Evolutionary conservation across 2,888 invertebrate genomes (phyloP), one percentile per base, ranked within the genome.

Genomic region (Drosophila lacicola): DNA sequence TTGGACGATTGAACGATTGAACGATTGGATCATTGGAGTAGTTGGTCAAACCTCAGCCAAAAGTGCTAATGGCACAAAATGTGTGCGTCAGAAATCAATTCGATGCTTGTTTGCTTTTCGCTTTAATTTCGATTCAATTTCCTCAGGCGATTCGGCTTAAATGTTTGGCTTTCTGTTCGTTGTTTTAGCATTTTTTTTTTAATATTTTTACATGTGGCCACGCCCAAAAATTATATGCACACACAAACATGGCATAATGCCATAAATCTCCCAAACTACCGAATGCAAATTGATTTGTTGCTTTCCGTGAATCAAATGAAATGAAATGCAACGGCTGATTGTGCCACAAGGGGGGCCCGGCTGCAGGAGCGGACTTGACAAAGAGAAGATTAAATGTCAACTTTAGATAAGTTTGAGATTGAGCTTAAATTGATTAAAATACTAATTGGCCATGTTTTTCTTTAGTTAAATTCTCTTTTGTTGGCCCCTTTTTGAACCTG

Each of bases 271-370:
- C 67, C 41, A 70, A 81, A 79, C 73, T 79, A 75, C 74, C 75
- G 74, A 75, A 79, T 87, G 83, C 80, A 82, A 88, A 85, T 85
- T 85, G 88, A 88, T 85, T 85, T 85, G 80, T 82, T 88, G 80
- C 83, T 74, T 70, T 65, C 73, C 67, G 70, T 74, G 80, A 80
- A 83, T 83, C 71, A 76, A 87, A 84, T 74, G 71, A 72, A 87
- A 87, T 79, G 77, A 68, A 79, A 70, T 75, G 70, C 71, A 78
- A 54, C 71, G 55, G 65, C 55, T 47, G 61, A 41, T 54, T 39
- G 47, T 44, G 46, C 45, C 34, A 6, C 56, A 41, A 10, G 10
- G 9, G 9, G 14, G 19, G 39, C 13, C 25, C 8, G 29, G 8
- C 29, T 29, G 29, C 76, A 70, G 74, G 64, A 54, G 76, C 71